phyloP scores from a whole-genome alignment of 2,888 invertebrate genomes.

The Apantesis nais region DNA sequence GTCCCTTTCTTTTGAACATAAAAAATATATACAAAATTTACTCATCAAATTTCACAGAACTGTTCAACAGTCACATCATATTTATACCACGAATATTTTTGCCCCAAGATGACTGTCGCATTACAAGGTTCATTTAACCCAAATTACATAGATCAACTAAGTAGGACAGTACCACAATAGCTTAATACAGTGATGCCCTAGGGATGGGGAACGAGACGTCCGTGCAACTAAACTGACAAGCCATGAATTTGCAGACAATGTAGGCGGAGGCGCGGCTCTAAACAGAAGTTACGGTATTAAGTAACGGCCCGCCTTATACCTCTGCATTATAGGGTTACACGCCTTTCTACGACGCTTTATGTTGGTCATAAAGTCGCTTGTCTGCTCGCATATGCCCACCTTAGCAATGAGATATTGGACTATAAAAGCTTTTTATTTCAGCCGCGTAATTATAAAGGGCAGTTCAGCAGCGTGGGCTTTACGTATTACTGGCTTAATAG shows the following conservation, averaged over 20 bases:
- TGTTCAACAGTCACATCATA: constrained; percentile 21
- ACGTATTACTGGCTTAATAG: constrained; percentile 22
- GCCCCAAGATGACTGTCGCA: constrained; percentile 31
- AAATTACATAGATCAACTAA: constrained; percentile 53
- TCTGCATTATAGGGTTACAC: constrained; percentile 55
- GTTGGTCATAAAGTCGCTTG: constrained; percentile 68
- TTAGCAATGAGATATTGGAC: constrained; percentile 61
- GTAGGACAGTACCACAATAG: constrained; percentile 51
- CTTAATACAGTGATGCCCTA: constrained; percentile 49
- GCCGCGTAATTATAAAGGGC: constrained; percentile 47
- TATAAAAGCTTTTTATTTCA: constrained; percentile 59
- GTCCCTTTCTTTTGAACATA: background rate
- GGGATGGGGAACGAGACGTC: constrained; percentile 62
- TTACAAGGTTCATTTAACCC: constrained; percentile 45
- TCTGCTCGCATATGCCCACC: constrained; percentile 60
- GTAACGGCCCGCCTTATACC: constrained; percentile 64
- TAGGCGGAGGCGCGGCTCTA: constrained; percentile 59
- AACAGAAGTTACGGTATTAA: constrained; percentile 78
- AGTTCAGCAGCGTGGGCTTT: constrained; percentile 33
- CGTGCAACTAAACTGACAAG: constrained; percentile 60
- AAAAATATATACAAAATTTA: background rate
- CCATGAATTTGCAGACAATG: constrained; percentile 71
- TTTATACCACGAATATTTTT: constrained; percentile 40
- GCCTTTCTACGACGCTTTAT: constrained; percentile 67
- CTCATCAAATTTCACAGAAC: background rate